These are phyloP conservation scores for Protula sp. DNA, from an alignment of 2,888 invertebrate genomes.

Conservation along the genomic window DNA sequence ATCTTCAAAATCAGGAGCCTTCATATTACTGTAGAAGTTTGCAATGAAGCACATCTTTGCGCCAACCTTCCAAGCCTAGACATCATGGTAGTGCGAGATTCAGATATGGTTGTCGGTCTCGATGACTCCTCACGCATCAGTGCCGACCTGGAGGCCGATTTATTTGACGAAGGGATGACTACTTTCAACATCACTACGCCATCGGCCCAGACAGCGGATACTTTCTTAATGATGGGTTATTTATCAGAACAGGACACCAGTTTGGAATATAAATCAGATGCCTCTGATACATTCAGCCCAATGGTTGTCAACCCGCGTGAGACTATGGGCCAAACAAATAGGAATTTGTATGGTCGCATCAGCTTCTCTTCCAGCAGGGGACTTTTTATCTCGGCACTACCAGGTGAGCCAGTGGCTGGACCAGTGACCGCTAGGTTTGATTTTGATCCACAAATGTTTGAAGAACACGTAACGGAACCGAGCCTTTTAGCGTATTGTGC, in stretches of 20 bases:
- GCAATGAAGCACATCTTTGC: not conserved
- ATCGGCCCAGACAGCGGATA: slow-evolving; percentile 13
- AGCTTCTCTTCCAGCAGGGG: not conserved
- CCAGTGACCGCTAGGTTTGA: not conserved
- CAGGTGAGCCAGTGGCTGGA: not conserved
- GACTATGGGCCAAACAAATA: not conserved
- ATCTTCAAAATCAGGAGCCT: too few species aligned
- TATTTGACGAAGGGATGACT: not conserved
- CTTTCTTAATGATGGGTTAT: not conserved
- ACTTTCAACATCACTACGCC: not conserved
- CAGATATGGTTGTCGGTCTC: not conserved
- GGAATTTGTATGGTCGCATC: not conserved
- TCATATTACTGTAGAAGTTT: too few species aligned
- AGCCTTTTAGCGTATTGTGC: not conserved
- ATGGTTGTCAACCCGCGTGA: not conserved
- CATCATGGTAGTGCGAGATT: not conserved
- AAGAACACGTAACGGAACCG: not conserved
- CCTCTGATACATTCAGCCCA: not conserved
- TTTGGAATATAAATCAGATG: not conserved
- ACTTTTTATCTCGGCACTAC: not conserved
- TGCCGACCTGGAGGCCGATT: not conserved
- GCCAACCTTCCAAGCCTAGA: not conserved
- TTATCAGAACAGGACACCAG: not conserved
- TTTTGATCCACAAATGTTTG: not conserved
- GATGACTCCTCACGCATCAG: not conserved